Base-by-base conservation (phyloP, 2,888 invertebrate species). In the Leptura quadrifasciata region DNA sequence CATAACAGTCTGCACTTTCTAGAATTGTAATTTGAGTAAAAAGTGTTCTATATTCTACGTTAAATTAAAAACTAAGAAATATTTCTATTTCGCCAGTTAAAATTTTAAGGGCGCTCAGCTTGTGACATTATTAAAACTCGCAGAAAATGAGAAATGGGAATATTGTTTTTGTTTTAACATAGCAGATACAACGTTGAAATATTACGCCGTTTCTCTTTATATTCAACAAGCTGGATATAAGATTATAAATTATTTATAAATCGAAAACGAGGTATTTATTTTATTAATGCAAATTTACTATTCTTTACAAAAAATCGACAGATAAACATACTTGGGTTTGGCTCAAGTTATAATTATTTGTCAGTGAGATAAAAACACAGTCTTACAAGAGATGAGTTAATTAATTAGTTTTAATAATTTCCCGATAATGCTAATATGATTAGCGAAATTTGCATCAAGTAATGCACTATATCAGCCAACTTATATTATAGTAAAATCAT, bases 21-120 rank as follows among this genome's bases (percentile, higher is more conserved):
- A 31, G 60, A 31, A 61, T 27, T 31, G 27, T 61, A 61, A 61
- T 61, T 58, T 5, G 27, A 58, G 31, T 61, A 61, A 61, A 61
- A 31, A 61, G n/a, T 31, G 60, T 61, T n/a, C 60, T 18, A n/a
- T 61, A 27, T 61, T 27, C 60, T 31, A 27, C 31, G n/a, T 31
- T 10, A 17, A n/a, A 27, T 17, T 27, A 18, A 60, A 61, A 61
- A 27, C 9, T 27, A n/a, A 27, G 58, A 60, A 60, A 24, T 24
- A 24, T 17, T 61, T 17, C 60, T 61, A 61, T 27, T 61, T 15
- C 60, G 31, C n/a, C 60, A 61, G 60, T 27, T 60, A 60, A 24
- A 47, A 47, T 47, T 47, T 47, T 47, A 47, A 47, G n/a, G 47
- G 15, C 47, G 47, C 6, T 47, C n/a, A 47, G 15, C 15, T n/a